Conservation (phyloP, 2,797 vertebrate species). For the Gymnodraco acuticeps region DNA sequence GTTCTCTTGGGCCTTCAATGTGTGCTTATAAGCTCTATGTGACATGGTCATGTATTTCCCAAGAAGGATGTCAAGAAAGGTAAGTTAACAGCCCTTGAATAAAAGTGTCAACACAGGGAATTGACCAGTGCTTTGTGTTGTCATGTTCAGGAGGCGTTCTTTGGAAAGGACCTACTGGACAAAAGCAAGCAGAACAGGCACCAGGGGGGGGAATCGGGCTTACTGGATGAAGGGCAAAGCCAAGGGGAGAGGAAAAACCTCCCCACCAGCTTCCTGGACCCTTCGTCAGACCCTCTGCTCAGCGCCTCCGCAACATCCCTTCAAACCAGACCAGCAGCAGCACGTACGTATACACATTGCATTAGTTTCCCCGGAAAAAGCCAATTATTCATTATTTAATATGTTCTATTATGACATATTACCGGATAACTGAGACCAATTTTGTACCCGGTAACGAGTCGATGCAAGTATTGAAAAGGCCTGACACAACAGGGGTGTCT, state of each 20-base stretch:
- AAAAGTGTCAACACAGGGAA: slow-evolving; percentile 23
- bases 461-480: background rate
- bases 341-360: slow-evolving; percentile 83
- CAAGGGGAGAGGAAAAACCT: slow-evolving; percentile 86
- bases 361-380: background rate
- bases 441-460: background rate
- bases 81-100: slow-evolving; percentile 28
- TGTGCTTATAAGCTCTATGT: slow-evolving; percentile 21
- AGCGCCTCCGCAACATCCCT: slow-evolving; percentile 83
- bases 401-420: slow-evolving; percentile 4
- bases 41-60: slow-evolving; percentile 32
- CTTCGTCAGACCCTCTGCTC: slow-evolving; percentile 88
- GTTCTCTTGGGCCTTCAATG: slow-evolving; percentile 34
- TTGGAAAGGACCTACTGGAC: slow-evolving; percentile 96
- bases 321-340: slow-evolving; percentile 84
- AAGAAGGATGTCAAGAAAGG: slow-evolving; percentile 26
- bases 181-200: slow-evolving; percentile 94
- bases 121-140: slow-evolving; percentile 53
- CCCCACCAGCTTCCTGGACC: slow-evolving; percentile 85
- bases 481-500: background rate
- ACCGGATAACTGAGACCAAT: background rate
- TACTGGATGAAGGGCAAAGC: slow-evolving; percentile 89
- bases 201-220: slow-evolving; percentile 84
- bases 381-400: slow-evolving; percentile 24
- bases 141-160: slow-evolving; percentile 94